These are phyloP conservation scores for Thysanoteuthis rhombus DNA, from an alignment of 2,888 invertebrate species.

Conservation along the genomic window DNA sequence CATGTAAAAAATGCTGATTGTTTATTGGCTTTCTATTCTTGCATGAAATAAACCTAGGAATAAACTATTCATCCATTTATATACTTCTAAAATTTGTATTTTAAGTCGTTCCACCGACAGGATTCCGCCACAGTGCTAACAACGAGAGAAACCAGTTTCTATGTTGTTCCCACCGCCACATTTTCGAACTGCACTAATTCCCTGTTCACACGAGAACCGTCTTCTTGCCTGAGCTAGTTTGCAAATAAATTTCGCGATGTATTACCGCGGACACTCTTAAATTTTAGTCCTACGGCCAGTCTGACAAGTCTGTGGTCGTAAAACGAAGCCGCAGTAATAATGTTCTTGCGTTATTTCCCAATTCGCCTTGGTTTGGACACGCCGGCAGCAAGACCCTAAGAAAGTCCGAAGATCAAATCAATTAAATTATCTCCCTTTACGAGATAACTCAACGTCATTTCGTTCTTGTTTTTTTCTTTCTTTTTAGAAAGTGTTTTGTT, in stretches of 20 bases:
- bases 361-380: background rate
- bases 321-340: background rate
- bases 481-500: background rate
- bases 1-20: no score
- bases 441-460: background rate
- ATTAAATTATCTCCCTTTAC: background rate
- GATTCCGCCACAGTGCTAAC: background rate
- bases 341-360: background rate
- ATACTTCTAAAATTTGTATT: background rate
- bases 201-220: background rate
- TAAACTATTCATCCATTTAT: no score
- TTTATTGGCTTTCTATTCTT: no score
- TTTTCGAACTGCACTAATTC: background rate
- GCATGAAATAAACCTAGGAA: no score
- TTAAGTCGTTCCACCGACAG: background rate
- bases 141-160: background rate
- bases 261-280: background rate
- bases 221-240: background rate
- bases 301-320: background rate
- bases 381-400: background rate
- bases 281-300: background rate
- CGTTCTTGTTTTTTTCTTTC: background rate
- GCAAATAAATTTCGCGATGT: constrained; percentile 12
- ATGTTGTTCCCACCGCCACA: background rate
- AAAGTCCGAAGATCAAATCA: background rate